phyloP scores from a whole-genome alignment of 2,888 invertebrate species.

The Steinernema hermaphroditum region DNA sequence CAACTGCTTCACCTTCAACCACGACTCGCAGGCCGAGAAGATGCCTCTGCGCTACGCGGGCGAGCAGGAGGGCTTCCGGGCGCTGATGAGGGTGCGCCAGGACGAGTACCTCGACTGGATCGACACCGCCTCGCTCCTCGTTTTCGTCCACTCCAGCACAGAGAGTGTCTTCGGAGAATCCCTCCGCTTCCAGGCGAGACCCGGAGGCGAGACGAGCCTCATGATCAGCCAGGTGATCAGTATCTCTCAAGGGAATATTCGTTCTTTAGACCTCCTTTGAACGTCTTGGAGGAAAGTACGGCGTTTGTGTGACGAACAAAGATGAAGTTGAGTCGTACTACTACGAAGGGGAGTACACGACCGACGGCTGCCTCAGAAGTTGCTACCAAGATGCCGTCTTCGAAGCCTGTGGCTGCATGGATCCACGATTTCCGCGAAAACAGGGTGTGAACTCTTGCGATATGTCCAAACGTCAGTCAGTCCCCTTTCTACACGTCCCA shows the following conservation, averaged over 20 bases:
- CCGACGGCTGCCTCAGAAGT: conserved; percentile 41
- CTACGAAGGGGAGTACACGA: conserved; percentile 41
- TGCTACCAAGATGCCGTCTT: conserved; percentile 43
- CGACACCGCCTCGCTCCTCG: conserved; percentile 35
- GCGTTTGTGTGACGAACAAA: conserved; percentile 38
- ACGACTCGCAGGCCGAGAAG: conserved; percentile 9
- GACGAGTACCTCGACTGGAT: conserved; percentile 42
- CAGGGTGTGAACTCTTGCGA: conserved; percentile 30
- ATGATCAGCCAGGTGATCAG: background rate
- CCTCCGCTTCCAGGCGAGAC: conserved; percentile 36
- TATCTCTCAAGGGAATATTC: background rate
- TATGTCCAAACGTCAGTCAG: conserved; percentile 33
- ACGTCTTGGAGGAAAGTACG: conserved; percentile 40
- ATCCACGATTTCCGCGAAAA: conserved; percentile 38
- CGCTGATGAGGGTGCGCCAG: conserved; percentile 37
- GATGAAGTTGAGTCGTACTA: conserved; percentile 42
- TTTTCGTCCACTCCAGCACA: conserved; percentile 35
- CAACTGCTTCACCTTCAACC: conserved; percentile 50
- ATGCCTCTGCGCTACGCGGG: background rate
- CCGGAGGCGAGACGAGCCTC: conserved; percentile 34
- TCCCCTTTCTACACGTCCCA: too few species aligned
- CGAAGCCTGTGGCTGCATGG: conserved; percentile 40
- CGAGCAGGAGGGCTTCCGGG: conserved; percentile 35
- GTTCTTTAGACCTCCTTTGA: conserved; percentile 33
- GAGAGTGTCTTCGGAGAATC: conserved; percentile 40